A percentile compares a stretch with the other conserved stretches of the same genome.
These are phyloP conservation scores for Rhynchotus rufescens DNA, from an alignment of 2,797 vertebrate genomes.

Conservation along the genomic window DNA sequence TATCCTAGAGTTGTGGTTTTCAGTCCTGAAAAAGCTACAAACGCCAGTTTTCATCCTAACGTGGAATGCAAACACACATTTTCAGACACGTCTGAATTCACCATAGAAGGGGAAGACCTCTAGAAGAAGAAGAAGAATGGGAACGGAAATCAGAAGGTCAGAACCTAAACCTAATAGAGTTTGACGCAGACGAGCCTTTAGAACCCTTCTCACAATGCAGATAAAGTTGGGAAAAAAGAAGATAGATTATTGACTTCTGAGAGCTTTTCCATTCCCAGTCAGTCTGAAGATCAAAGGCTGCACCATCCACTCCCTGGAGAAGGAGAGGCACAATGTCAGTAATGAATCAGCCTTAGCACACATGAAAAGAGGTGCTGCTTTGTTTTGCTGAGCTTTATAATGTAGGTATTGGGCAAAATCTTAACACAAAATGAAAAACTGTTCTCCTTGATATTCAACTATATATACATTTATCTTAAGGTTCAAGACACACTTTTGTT, in stretches of 20 bases:
- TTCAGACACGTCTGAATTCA: neutral
- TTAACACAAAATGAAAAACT: conserved; percentile 1
- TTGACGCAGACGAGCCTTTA: neutral
- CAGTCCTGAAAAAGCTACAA: neutral
- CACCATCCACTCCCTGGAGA: neutral
- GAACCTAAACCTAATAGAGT: neutral
- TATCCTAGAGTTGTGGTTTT: neutral
- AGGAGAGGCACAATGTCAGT: neutral
- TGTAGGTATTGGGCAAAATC: neutral
- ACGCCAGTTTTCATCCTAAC: neutral
- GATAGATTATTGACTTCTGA: neutral
- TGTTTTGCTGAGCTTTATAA: conserved; percentile 30
- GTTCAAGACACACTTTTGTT: conserved; percentile 19
- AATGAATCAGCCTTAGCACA: neutral
- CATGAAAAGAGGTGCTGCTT: neutral
- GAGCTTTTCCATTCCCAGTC: neutral
- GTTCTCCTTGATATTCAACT: conserved; percentile 14
- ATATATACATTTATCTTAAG: conserved; percentile 21
- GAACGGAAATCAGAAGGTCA: neutral
- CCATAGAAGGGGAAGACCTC: neutral
- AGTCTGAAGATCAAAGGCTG: conserved; percentile 1
- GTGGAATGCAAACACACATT: neutral
- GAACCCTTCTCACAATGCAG: neutral
- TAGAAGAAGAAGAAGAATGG: neutral
- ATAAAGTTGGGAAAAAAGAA: neutral